Conservation (phyloP, 2,113 vertebrate genomes). For the Chitala chitala region DNA sequence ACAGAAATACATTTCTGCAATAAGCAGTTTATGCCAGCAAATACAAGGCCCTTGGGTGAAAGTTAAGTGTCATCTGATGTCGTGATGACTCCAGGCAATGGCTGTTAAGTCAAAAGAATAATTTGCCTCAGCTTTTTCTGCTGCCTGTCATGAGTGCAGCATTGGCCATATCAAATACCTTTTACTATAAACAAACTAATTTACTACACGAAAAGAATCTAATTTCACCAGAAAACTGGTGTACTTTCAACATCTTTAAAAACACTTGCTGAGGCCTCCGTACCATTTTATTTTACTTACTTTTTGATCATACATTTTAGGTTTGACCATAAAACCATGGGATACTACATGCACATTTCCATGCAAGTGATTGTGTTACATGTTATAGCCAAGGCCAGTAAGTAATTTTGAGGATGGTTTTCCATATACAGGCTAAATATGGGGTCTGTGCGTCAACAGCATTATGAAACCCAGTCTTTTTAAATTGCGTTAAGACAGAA, state of each 20-base stretch:
- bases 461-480: not conserved
- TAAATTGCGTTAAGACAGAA: too few species aligned
- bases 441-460: not conserved
- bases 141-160: not conserved
- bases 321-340: not conserved
- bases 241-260: not conserved
- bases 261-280: not conserved
- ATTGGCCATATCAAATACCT: not conserved
- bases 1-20: not conserved
- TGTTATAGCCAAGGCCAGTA: too few species aligned
- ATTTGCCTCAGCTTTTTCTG: not conserved
- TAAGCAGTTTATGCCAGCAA: not conserved
- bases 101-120: not conserved
- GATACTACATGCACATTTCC: not conserved
- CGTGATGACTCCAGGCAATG: not conserved
- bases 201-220: too few species aligned
- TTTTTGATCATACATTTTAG: too few species aligned
- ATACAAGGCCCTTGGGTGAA: not conserved
- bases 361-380: not conserved
- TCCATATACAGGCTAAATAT: not conserved
- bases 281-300: too few species aligned
- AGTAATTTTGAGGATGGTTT: not conserved
- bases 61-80: not conserved
- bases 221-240: not conserved
- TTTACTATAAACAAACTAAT: too few species aligned